Evolutionary conservation across 2,797 vertebrate genomes (phyloP).

Genomic region (Agapornis canus): DNA sequence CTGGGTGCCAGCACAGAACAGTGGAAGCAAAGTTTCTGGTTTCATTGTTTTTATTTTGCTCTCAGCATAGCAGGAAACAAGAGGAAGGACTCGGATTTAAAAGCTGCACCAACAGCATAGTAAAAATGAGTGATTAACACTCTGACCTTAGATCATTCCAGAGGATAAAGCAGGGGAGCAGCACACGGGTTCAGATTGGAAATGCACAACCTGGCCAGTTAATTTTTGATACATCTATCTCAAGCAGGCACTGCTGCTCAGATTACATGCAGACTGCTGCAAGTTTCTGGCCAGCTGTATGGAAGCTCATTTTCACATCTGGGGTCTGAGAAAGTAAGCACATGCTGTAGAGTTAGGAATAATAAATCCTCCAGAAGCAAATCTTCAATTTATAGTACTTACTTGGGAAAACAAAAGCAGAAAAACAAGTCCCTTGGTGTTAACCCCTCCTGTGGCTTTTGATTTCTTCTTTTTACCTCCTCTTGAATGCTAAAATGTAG

Average conservation of each 20-base stretch:
- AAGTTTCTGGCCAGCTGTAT: background rate
- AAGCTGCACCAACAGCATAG: background rate
- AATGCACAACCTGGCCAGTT: background rate
- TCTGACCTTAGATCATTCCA: background rate
- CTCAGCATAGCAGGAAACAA: background rate
- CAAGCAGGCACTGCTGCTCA: background rate
- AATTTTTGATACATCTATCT: background rate
- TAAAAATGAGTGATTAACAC: background rate
- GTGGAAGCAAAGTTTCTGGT: slow-evolving; percentile 32
- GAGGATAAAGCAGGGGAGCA: background rate
- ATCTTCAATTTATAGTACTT: background rate
- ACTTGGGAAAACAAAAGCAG: background rate
- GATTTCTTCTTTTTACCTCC: background rate
- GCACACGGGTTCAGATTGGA: background rate
- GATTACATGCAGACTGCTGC: background rate
- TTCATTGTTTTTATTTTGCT: slow-evolving; percentile 37
- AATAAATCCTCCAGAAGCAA: background rate
- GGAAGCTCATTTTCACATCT: background rate
- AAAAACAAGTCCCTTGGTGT: background rate
- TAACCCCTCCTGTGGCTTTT: background rate
- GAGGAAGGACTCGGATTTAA: slow-evolving; percentile 1
- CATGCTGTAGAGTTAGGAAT: background rate
- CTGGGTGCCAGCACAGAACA: slow-evolving; percentile 24
- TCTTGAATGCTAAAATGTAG: background rate
- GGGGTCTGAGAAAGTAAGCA: background rate